Conservation (phyloP, 2,113 vertebrate genomes). For the Barbus barbus region DNA sequence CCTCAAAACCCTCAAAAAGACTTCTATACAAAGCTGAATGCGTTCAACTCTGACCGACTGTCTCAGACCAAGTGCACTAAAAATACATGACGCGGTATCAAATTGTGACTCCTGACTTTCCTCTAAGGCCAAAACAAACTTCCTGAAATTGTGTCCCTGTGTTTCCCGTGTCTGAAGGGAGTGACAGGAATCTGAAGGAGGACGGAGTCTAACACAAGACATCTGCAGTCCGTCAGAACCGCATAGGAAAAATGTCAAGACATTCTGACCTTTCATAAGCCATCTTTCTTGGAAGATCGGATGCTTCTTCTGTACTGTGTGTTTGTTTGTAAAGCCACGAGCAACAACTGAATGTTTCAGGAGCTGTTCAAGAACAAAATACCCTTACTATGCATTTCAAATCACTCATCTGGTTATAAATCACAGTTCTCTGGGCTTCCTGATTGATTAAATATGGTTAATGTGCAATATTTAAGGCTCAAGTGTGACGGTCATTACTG, state of each 20-base stretch:
- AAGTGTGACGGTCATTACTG: too few relatives aligned
- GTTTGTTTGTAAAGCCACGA: not conserved
- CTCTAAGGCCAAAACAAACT: conserved; percentile 72
- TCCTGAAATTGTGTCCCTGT: conserved; percentile 77
- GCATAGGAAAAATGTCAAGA: not conserved
- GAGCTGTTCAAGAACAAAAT: too few relatives aligned
- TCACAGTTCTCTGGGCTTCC: not conserved
- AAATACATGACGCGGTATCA: conserved; percentile 63
- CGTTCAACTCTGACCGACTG: too few relatives aligned
- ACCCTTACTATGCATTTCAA: not conserved
- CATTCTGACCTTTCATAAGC: not conserved
- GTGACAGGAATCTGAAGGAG: conserved; percentile 63
- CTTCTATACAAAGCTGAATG: too few relatives aligned
- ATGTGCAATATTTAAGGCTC: conserved; percentile 21
- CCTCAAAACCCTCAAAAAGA: too few relatives aligned
- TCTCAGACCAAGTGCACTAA: conserved; percentile 44
- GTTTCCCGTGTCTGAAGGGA: conserved; percentile 64
- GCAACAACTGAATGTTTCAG: too few relatives aligned
- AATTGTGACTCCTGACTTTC: conserved; percentile 58
- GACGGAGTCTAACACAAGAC: conserved; percentile 24
- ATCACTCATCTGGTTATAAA: not conserved
- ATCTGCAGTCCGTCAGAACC: not conserved
- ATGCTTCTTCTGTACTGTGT: not conserved
- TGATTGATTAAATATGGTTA: conserved; percentile 8
- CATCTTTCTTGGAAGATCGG: not conserved